Evolutionary conservation across 2,888 invertebrate genomes (phyloP).

Genomic region (Sisyra terminalis): DNA sequence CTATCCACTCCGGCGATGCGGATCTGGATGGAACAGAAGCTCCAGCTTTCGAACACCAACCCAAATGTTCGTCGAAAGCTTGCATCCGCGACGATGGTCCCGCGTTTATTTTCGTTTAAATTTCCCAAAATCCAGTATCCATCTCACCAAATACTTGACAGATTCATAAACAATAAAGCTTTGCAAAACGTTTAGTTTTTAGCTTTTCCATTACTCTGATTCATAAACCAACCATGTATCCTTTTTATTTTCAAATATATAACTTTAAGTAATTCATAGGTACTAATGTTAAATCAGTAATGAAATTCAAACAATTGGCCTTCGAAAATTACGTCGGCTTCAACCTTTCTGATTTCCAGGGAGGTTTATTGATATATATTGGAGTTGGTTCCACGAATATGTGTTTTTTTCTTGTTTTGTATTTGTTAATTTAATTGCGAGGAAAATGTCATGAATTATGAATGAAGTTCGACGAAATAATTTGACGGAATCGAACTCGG

Average conservation of each 20-base stretch:
- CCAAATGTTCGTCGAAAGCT: conserved; percentile 19
- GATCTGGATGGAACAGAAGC: conserved; percentile 15
- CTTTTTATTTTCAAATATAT: background rate
- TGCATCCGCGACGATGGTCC: conserved; percentile 19
- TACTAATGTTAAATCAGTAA: background rate
- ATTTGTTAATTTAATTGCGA: too few relatives aligned
- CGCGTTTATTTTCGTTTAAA: conserved; percentile 24
- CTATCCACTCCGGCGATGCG: conserved; percentile 17
- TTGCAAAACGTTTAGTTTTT: too few relatives aligned
- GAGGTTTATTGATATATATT: too few relatives aligned
- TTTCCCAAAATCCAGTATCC: background rate
- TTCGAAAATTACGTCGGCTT: background rate
- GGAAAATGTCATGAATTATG: too few relatives aligned
- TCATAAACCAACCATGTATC: background rate
- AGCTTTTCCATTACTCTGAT: too few relatives aligned
- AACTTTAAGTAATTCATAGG: background rate
- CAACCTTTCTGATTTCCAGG: too few relatives aligned
- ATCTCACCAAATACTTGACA: too few relatives aligned
- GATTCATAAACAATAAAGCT: too few relatives aligned
- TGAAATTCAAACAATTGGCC: background rate
- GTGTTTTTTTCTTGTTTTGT: too few relatives aligned
- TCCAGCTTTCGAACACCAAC: conserved; percentile 8
- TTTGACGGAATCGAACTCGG: too few relatives aligned
- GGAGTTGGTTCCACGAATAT: too few relatives aligned
- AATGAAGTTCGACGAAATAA: too few relatives aligned